Conservation (phyloP, 1,140 invertebrate species). For the Caenorhabditis tropicalis region DNA sequence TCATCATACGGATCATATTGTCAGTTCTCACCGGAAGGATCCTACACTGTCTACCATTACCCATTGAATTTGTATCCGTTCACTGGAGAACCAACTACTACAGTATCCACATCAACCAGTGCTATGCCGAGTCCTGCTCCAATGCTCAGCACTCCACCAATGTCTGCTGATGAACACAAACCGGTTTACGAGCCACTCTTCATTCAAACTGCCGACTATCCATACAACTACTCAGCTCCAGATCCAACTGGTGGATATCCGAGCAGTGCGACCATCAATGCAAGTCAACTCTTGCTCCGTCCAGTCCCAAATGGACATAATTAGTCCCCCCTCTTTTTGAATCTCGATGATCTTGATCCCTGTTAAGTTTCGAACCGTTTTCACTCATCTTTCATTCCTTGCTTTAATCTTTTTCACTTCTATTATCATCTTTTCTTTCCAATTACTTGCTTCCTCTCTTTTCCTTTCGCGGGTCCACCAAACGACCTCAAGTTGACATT, state of each 20-base stretch:
- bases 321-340: not conserved
- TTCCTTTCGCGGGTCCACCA: constrained; percentile 3
- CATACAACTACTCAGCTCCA: not conserved
- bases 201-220: constrained; percentile 4
- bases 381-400: not conserved
- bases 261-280: constrained; percentile 20
- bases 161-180: not conserved
- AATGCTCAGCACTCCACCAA: not conserved
- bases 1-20: constrained; percentile 4
- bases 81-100: not conserved
- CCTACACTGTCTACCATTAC: not conserved
- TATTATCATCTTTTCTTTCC: not conserved
- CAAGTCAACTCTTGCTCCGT: constrained; percentile 20
- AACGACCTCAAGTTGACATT: constrained; percentile 31
- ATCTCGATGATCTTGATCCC: not conserved
- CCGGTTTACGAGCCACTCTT: constrained; percentile 5
- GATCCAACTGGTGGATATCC: constrained; percentile 28
- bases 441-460: not conserved
- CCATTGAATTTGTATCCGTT: constrained; percentile 1
- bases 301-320: not conserved
- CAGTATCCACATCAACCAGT: not conserved
- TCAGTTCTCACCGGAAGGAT: constrained; percentile 1
- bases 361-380: constrained; percentile 11
- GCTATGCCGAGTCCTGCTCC: not conserved
- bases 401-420: not conserved